Conservation (phyloP, 2,888 invertebrate genomes). For the Andrena dorsata region DNA sequence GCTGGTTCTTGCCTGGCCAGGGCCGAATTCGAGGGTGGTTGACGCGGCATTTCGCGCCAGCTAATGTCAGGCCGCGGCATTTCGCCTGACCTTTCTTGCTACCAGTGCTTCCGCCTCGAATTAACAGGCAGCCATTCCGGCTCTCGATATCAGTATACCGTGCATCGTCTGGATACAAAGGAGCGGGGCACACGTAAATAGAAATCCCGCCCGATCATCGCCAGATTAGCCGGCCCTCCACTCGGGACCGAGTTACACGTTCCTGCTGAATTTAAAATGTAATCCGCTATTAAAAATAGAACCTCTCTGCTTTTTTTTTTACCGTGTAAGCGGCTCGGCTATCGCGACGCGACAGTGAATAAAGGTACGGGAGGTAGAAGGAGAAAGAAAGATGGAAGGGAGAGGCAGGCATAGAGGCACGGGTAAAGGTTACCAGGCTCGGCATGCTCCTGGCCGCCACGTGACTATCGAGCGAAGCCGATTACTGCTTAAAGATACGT, state of each 20-base stretch:
- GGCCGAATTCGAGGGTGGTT: constrained; percentile 15
- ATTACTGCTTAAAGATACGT: constrained; percentile 73
- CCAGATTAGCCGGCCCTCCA: constrained; percentile 4
- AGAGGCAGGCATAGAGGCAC: not conserved
- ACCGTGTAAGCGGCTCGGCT: constrained; percentile 11
- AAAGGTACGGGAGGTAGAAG: constrained; percentile 25
- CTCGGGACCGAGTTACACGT: not conserved
- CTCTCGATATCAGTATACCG: constrained; percentile 25
- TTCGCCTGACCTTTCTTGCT: constrained; percentile 79
- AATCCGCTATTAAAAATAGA: constrained; percentile 43
- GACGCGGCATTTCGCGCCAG: constrained; percentile 77
- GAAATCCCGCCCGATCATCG: constrained; percentile 10
- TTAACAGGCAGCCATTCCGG: constrained; percentile 11
- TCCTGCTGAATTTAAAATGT: constrained; percentile 24
- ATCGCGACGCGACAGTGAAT: constrained; percentile 29
- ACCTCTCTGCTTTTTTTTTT: constrained; percentile 1
- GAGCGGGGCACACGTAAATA: not conserved
- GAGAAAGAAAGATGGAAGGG: constrained; percentile 1
- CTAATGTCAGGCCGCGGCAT: constrained; percentile 81
- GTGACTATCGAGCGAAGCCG: constrained; percentile 71
- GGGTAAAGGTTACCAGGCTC: constrained; percentile 54
- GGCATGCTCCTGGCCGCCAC: constrained; percentile 47
- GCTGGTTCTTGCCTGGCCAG: not conserved
- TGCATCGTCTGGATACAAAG: constrained; percentile 6
- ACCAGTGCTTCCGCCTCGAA: constrained; percentile 44